Evolutionary conservation across 2,888 invertebrate genomes (phyloP).

Genomic region (Agonopterix alstromeriana): DNA sequence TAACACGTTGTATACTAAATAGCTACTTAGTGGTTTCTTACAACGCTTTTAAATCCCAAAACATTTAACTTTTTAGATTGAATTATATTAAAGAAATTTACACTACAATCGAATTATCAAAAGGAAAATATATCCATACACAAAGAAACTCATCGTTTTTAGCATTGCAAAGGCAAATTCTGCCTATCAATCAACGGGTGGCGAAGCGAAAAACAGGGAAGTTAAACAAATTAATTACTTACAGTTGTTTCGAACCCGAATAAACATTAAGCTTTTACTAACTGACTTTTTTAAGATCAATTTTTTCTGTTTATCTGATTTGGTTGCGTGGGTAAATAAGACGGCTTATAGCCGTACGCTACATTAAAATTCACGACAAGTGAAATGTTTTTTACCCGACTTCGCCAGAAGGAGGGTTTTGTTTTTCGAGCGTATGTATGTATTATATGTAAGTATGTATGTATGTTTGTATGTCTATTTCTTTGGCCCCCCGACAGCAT

Average conservation of each 20-base stretch:
- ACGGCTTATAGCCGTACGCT: neutral
- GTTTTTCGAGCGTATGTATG: too few species aligned
- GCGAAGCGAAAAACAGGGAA: constrained; percentile 11
- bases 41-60: too few species aligned
- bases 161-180: constrained; percentile 16
- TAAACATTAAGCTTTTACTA: neutral
- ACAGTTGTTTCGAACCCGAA: constrained; percentile 1
- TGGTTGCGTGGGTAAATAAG: neutral
- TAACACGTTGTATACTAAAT: too few species aligned
- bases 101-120: neutral
- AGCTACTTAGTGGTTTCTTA: too few species aligned
- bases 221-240: neutral
- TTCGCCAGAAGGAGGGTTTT: too few species aligned
- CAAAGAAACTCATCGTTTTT: neutral
- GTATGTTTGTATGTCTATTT: too few species aligned
- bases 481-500: too few species aligned
- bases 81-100: too few species aligned
- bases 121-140: neutral
- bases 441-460: too few species aligned
- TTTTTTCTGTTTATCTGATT: neutral
- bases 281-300: neutral
- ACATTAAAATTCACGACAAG: too few species aligned
- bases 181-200: constrained; percentile 15
- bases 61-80: too few species aligned
- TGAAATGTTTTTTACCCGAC: too few species aligned